Base-by-base conservation (phyloP, 2,797 vertebrate genomes). In the Xenops minutus region DNA sequence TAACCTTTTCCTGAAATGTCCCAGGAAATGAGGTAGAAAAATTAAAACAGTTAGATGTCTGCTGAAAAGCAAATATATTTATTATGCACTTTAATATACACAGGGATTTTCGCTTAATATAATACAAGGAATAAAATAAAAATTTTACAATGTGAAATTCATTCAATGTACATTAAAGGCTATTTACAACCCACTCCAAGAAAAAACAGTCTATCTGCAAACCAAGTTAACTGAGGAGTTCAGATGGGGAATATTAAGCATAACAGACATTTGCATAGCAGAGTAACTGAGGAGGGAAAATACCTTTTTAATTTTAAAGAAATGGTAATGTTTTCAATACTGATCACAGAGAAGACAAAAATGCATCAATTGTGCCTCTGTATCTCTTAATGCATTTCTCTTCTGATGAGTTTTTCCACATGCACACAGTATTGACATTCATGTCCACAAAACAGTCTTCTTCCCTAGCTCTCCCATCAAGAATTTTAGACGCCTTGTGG, bases 31-130 rank as follows among this genome's bases (percentile, higher is more conserved):
- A 93, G 91, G 83, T 83, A 96, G 89, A 83, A 90, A 93, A 96
- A 95, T 92, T 72, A 97, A 95, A 96, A 78, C 85, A 96, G 74
- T 73, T 79, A 96, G 78, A 95, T 98, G 97, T 98, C 97, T 97
- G 98, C 98, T 99, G 98, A 99, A 99, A 99, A 99, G 99, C 99
- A 99, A 99, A 99, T 99, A 99, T 99, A 99, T 99, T 99, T 99
- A 99, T 99, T 99, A 98, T 99, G 99, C 99, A 99, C 98, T 99
- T 99, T 99, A 98, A 99, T 99, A 99, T 99, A 99, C 98, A 99
- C 98, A 98, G 98, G 98, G 98, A 98, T 98, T 98, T 98, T 98
- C 14, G 98, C 98, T 98, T 98, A 98, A 98, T 99, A 99, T 99
- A 98, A 98, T 99, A 99, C 99, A 99, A 98, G 98, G 98, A 99